Conservation (phyloP, 2,113 vertebrate species). For the Sylvilagus bachmani region DNA sequence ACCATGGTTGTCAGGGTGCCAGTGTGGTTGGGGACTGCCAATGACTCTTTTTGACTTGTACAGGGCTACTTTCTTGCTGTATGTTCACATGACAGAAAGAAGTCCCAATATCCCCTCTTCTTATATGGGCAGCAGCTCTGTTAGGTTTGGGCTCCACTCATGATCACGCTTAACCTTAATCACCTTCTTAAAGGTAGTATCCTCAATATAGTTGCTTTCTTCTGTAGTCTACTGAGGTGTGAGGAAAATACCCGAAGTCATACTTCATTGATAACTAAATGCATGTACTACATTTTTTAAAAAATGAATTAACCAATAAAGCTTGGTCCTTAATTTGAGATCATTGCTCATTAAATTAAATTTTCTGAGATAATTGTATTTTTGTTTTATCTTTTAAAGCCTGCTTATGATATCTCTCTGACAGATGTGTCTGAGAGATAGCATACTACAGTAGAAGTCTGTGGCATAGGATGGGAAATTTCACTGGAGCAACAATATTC, state of each 20-base stretch:
- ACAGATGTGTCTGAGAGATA: not conserved
- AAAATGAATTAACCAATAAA: not conserved
- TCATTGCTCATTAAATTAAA: conserved; percentile 1
- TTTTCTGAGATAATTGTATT: not conserved
- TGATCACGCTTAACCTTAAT: not conserved
- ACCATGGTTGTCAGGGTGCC: not conserved
- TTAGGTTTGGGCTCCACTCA: not conserved
- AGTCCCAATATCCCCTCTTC: not conserved
- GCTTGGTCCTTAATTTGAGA: not conserved
- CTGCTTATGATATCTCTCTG: not conserved
- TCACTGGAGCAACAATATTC: not conserved
- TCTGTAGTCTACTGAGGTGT: not conserved
- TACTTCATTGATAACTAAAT: not conserved
- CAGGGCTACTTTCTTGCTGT: not conserved
- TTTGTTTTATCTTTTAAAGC: conserved; percentile 32
- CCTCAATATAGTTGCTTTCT: not conserved
- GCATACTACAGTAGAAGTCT: not conserved
- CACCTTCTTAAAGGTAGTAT: not conserved
- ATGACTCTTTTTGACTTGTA: not conserved
- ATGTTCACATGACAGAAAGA: not conserved
- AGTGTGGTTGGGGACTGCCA: not conserved
- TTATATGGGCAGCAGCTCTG: not conserved
- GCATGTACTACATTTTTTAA: not conserved
- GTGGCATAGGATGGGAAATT: not conserved
- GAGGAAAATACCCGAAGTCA: not conserved